Evolutionary conservation across 2,113 vertebrate species (phyloP).

Genomic region (Progne subis): DNA sequence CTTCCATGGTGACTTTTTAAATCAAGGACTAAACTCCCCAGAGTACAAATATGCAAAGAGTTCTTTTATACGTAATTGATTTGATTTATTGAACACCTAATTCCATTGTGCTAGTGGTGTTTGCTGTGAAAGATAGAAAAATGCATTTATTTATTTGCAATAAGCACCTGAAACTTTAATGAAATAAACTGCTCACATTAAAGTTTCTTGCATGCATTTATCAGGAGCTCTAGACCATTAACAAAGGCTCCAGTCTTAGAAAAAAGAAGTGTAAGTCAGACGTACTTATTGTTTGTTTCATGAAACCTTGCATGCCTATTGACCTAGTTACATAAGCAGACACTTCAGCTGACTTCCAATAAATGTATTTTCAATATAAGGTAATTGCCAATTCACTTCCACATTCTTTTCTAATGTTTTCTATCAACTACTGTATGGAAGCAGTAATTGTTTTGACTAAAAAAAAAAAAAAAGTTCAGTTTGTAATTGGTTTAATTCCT

Average conservation of each 20-base stretch:
- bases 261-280: not conserved
- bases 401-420: not conserved
- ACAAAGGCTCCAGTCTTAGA: not conserved
- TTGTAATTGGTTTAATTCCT: not conserved
- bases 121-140: not conserved
- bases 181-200: not conserved
- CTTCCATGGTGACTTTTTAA: not conserved
- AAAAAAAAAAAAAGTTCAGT: not conserved
- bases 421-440: not conserved
- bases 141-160: not conserved
- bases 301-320: not conserved
- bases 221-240: not conserved
- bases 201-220: not conserved
- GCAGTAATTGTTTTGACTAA: not conserved
- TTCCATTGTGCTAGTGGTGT: not conserved
- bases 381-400: not conserved
- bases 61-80: not conserved
- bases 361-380: not conserved
- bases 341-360: not conserved
- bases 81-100: not conserved
- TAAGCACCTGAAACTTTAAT: rapidly evolving
- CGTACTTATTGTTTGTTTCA: not conserved
- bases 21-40: not conserved
- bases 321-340: not conserved
- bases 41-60: not conserved